phyloP scores from a whole-genome alignment of 64 coral and sea anemone species.

The Trachythela sp. region DNA sequence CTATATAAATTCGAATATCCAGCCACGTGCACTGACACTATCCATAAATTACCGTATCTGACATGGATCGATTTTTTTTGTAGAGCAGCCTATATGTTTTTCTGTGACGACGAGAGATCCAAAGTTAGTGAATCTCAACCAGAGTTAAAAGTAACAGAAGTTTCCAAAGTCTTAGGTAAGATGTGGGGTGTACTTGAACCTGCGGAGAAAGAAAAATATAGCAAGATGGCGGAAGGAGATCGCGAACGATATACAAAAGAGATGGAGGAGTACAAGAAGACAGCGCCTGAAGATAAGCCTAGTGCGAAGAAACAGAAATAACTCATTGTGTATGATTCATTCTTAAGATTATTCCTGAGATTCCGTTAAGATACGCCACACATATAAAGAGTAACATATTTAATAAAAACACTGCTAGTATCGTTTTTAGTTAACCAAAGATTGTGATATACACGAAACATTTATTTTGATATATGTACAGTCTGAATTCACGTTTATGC shows the following conservation, averaged over 20 bases:
- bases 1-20: too few species aligned
- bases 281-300: neutral
- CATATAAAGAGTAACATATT: too few species aligned
- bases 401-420: too few species aligned
- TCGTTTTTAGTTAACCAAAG: too few species aligned
- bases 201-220: neutral
- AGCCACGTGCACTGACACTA: too few species aligned
- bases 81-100: slow-evolving; percentile 5
- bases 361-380: too few species aligned
- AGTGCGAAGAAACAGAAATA: neutral
- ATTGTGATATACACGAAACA: too few species aligned
- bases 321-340: neutral
- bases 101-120: neutral
- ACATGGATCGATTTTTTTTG: neutral
- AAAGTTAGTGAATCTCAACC: slow-evolving; percentile 12
- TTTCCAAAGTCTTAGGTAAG: neutral
- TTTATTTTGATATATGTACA: too few species aligned
- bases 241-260: neutral
- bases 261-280: neutral
- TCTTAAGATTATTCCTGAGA: neutral
- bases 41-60: too few species aligned
- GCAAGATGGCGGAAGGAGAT: neutral
- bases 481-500: too few species aligned
- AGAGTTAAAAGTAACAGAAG: neutral
- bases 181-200: neutral